Percentiles rank a stretch among this genome's conserved stretches.
Evolutionary conservation across 2,888 invertebrate species (phyloP).

Genomic region (Eupithecia subumbrata): DNA sequence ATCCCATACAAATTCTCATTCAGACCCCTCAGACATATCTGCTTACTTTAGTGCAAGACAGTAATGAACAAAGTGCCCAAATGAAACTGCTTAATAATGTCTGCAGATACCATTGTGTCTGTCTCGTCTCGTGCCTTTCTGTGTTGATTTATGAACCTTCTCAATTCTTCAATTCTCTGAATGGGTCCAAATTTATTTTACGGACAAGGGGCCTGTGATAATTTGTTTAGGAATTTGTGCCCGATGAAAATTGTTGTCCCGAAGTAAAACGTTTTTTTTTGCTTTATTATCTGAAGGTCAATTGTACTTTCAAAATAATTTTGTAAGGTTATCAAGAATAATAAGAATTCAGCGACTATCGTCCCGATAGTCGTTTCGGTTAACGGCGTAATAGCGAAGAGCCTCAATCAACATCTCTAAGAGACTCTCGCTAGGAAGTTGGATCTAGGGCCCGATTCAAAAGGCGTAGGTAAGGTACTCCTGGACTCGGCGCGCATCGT

Average conservation of each 20-base stretch:
- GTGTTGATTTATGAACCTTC: conserved; percentile 26
- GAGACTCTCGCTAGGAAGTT: too few species aligned
- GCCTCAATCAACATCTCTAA: too few species aligned
- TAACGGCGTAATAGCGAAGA: too few species aligned
- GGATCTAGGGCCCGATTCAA: too few species aligned
- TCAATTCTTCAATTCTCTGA: conserved; percentile 25
- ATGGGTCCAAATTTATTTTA: conserved; percentile 27
- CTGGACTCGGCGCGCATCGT: too few species aligned
- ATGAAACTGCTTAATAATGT: neutral
- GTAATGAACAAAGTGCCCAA: neutral
- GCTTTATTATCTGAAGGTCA: neutral
- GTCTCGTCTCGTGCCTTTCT: conserved; percentile 14
- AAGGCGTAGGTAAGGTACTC: too few species aligned
- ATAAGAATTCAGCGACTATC: too few species aligned
- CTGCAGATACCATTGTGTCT: conserved; percentile 1
- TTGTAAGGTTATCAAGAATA: too few species aligned
- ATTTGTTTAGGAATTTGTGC: conserved; percentile 12
- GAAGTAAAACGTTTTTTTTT: neutral
- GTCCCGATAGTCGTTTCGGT: too few species aligned
- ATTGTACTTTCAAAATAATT: too few species aligned
- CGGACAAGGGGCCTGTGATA: conserved; percentile 7
- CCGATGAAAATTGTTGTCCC: neutral
- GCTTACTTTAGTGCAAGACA: neutral
- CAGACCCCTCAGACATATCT: too few species aligned
- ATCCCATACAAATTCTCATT: too few species aligned